Base-by-base conservation (phyloP, 2,888 invertebrate species). In the Invenusta paracnida region DNA sequence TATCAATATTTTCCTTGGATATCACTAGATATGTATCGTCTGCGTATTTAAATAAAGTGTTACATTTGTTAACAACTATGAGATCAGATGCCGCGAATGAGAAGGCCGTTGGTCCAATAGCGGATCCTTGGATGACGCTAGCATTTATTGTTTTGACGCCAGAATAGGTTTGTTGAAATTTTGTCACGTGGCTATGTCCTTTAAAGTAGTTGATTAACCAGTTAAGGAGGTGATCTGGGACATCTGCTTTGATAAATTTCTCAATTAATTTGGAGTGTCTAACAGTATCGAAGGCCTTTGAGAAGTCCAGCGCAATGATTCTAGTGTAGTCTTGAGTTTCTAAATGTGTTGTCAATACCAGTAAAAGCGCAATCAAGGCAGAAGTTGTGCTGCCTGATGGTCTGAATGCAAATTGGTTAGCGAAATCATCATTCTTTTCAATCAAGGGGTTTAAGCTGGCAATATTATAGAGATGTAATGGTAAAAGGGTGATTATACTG, bases 41-140 rank as follows among this genome's bases (percentile, higher is more conserved):
- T 73, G 73, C 73, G 23, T 73, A 73, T 73, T 73, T 73, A 73
- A 73, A 73, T 73, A 73, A 73, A 73, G 2, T 73, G 73, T 73
- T 73, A 25, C 73, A 73, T 73, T 73, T 73, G 73, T 73, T 73
- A 73, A 73, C 73, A 73, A 73, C 73, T 73, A 23, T 73, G 73
- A 73, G 73, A 73, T 73, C 73, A 73, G 73, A 73, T 73, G 73
- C 73, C 73, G 73, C 73, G 73, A 73, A 73, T n/a, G 73, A 73
- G 73, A 73, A 73, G 17, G 73, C 73, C 73, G 73, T 73, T 73
- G 73, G 73, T 73, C 73, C 73, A 73, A 73, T 73, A 73, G 73
- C 73, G 73, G 73, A 73, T 73, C 73, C 73, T 73, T 73, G 73
- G 73, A 73, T 73, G 25, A 73, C 73, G 73, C 73, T 73, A n/a